Evolutionary conservation across 2,888 invertebrate species (phyloP), one percentile per base, ranked within the genome.

Genomic region (Belgica antarctica): DNA sequence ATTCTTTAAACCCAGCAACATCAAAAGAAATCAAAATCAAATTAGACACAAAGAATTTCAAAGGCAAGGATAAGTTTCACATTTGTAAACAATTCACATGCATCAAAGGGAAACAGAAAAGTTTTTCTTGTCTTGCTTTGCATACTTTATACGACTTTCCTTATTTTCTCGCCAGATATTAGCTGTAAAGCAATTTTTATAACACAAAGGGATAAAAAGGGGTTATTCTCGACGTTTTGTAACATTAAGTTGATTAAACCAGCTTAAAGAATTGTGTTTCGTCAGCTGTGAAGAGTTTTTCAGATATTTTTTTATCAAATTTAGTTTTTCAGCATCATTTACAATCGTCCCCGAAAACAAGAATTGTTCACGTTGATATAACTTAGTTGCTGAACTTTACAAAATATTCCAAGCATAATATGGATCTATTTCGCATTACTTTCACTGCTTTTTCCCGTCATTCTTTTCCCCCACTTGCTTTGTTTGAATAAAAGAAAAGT

Each of bases 401-500:
- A 47, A 31, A 63, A 17, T 1, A 47, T 17, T 65, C 36, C 25
- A 27, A 31, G 15, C 22, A 15, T 65, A 65, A 65, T 65, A 65
- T 47, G 65, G 65, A 65, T 65, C 65, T 46, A 47, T 65, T 65
- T 65, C 65, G 25, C 59, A 59, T 59, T 52, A 52, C 22, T 62
- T 34, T 17, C 41, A 36, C 62, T 62, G 19, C 22, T 34, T n/a
- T n/a, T n/a, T n/a, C n/a, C n/a, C n/a, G n/a, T n/a, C n/a, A n/a
- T n/a, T 8, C 41, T 22, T 22, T 36, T 22, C 62, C 15, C 15
- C 27, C 62, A 36, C 3, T n/a, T n/a, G 36, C 2, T 62, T 65
- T 47, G 27, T 22, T 12, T 28, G 47, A 47, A 65, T 27, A 47
- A 65, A 65, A 65, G 62, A 62, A 62, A 62, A 62, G 28, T 65